Base-by-base conservation (phyloP, 2,113 vertebrate species). In the Lanius ludovicianus region DNA sequence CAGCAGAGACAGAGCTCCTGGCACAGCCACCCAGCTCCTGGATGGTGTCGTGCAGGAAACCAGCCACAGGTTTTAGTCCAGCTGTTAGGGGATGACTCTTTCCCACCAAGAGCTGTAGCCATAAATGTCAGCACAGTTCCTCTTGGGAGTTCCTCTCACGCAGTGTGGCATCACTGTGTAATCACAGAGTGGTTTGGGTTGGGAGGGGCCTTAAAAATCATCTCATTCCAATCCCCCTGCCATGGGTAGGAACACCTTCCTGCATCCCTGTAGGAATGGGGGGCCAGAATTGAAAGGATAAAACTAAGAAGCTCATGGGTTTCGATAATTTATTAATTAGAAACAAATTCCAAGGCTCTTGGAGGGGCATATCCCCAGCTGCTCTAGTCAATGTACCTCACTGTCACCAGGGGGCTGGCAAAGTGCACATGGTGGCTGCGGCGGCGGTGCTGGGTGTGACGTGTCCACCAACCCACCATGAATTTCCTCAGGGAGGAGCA, bases 351-450 rank as follows among this genome's bases (percentile, higher is more conserved):
- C 15, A 6, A 2, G 60, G 50, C 59, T 19, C 15, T 5, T 1
- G 42, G 31, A 13, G 37, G 59, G 85, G 27, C 6, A 0, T 19
- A 0, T 11, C 13, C 15, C 3, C 15, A 2, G 0, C 6, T 15
- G 8, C 28, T 6, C 60, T 65, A 44, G 60, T 81, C 33, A 0
- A 89, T 37, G 86, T 74, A 56, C 52, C 18, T 13, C 37, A 74
- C 77, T 11, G 77, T 67, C 44, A 37, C 77, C 86, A 89, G 86
- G 1, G 86, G 77, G 18, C 5, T 52, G 86, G 86, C 50, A 3
- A 81, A 89, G 68, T 1, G 59, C 0, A 81, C 68, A 28, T 15
- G 77, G 86, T 19, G 77, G 42, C 7, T 9, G 30, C 11, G 73
- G 46, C 59, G 76, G 35, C 27, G n/a, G n/a, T n/a, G 76, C 76